Evolutionary conservation across 2,888 invertebrate species (phyloP).

Genomic region (Pammene aurita): DNA sequence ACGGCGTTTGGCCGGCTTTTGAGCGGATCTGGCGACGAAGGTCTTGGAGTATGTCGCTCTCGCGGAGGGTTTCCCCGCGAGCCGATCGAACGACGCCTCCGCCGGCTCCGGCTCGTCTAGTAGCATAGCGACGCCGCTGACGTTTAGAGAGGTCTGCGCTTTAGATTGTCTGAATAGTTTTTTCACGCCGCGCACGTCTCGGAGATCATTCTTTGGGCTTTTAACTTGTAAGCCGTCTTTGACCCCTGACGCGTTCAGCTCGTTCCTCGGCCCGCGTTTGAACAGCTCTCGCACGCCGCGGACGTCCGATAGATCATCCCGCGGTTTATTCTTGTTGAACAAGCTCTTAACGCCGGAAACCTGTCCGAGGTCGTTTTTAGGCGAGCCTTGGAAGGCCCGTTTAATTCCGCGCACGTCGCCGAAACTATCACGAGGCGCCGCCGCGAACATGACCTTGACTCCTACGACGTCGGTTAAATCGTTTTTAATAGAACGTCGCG

Average conservation of each 20-base stretch:
- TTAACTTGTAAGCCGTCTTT: constrained; percentile 53
- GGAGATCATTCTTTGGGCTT: constrained; percentile 64
- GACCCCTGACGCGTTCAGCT: constrained; percentile 69
- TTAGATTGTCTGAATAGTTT: constrained; percentile 53
- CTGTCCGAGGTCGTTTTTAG: constrained; percentile 56
- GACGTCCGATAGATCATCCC: constrained; percentile 67
- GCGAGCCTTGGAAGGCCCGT: constrained; percentile 59
- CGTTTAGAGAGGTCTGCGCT: constrained; percentile 51
- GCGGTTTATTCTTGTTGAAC: constrained; percentile 52
- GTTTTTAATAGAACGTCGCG: constrained; percentile 61
- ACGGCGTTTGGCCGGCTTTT: not conserved
- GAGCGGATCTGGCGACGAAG: constrained; percentile 46
- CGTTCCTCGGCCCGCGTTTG: constrained; percentile 56
- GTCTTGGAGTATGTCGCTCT: constrained; percentile 65
- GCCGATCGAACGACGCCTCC: constrained; percentile 60
- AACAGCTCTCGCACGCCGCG: constrained; percentile 67
- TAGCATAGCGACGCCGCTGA: constrained; percentile 70
- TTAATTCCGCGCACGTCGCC: constrained; percentile 65
- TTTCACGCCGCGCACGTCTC: constrained; percentile 64
- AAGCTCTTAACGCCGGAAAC: constrained; percentile 53
- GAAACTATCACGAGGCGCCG: constrained; percentile 53
- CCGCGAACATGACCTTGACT: constrained; percentile 62
- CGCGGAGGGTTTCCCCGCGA: constrained; percentile 60
- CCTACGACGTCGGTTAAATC: constrained; percentile 70
- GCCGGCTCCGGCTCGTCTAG: constrained; percentile 54